phyloP scores from a whole-genome alignment of 1,140 invertebrate species.

The Diorhabda sublineata region DNA sequence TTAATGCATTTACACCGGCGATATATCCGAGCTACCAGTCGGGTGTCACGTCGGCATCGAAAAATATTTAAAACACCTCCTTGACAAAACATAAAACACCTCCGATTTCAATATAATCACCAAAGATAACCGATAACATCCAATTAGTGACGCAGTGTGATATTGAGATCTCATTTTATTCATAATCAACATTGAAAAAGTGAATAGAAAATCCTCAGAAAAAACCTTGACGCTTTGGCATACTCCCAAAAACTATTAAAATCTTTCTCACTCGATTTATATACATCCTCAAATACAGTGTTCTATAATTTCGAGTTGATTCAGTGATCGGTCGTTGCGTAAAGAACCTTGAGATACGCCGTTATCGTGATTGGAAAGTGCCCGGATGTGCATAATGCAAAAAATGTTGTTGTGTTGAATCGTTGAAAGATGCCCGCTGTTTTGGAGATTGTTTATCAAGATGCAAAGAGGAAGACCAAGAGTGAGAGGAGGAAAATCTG shows the following conservation, averaged over 20 bases:
- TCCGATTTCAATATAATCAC: background rate
- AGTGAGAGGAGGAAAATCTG: slow-evolving; percentile 33
- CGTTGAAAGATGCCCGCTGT: background rate
- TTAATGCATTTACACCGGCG: background rate
- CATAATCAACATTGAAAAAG: background rate
- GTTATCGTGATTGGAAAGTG: background rate
- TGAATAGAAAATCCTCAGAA: background rate
- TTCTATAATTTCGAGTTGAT: background rate
- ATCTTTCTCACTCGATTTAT: background rate
- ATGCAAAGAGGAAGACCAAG: slow-evolving; percentile 26
- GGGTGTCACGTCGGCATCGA: background rate
- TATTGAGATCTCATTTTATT: background rate
- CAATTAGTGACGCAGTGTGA: background rate
- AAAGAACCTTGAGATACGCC: background rate
- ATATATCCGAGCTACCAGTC: background rate
- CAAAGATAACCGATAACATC: background rate
- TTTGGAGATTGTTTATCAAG: background rate
- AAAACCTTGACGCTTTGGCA: background rate
- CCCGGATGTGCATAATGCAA: background rate
- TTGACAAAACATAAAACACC: background rate
- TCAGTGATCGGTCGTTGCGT: background rate
- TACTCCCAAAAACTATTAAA: background rate
- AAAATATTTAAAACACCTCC: background rate
- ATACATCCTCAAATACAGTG: background rate
- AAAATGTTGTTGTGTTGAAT: background rate